A percentile compares a stretch with the other conserved stretches of the same genome.
phyloP scores from a whole-genome alignment of 2,797 vertebrate genomes.

The Danio albolineatus region DNA sequence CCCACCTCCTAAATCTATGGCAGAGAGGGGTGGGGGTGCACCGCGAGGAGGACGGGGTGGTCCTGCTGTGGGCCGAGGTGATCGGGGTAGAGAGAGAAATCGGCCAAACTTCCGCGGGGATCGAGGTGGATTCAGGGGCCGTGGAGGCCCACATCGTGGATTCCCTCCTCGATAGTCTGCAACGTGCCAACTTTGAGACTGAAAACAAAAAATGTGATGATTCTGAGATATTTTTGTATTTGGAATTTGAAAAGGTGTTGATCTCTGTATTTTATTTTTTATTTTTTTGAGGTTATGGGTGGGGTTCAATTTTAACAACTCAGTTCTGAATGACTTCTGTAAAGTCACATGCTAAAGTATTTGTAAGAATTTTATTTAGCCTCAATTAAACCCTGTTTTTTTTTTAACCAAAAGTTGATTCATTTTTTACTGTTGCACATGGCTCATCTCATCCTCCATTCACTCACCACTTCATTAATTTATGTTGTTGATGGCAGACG shows the following conservation, averaged over 20 bases:
- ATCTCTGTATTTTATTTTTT: background rate
- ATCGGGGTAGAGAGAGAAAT: conserved; percentile 93
- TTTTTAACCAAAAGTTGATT: background rate
- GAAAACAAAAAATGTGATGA: conserved; percentile 8
- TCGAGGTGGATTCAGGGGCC: conserved; percentile 90
- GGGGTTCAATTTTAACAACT: background rate
- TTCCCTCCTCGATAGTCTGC: conserved; percentile 86
- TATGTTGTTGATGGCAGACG: no score
- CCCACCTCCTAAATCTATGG: conserved; percentile 89
- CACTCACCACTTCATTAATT: no score
- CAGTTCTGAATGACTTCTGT: conserved; percentile 4
- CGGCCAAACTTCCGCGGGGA: conserved; percentile 94
- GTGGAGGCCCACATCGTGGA: conserved; percentile 90
- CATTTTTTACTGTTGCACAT: background rate
- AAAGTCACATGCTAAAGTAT: background rate
- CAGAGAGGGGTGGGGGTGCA: conserved; percentile 90
- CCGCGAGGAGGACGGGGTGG: conserved; percentile 90
- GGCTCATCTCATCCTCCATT: background rate
- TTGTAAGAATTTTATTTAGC: background rate
- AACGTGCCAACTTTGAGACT: background rate
- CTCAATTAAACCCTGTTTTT: conserved; percentile 27
- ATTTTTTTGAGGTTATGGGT: conserved; percentile 4
- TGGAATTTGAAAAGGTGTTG: background rate
- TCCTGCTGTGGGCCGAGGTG: conserved; percentile 87
- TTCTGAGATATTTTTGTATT: conserved; percentile 21